Evolutionary conservation across 2,888 invertebrate genomes (phyloP).

Genomic region (Philonicus albiceps): DNA sequence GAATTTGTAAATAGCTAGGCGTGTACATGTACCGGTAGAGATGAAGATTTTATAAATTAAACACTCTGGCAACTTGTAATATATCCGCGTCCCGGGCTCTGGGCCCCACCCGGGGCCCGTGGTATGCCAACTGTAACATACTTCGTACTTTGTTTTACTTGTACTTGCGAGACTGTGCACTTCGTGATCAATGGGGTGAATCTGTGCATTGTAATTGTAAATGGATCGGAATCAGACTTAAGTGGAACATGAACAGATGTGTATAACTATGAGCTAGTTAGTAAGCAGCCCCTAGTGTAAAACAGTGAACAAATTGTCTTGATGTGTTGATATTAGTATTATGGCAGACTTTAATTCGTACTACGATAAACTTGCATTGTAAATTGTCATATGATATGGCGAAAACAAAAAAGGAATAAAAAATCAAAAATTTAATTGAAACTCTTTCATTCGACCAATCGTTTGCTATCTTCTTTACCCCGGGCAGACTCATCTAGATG

Average conservation of each 20-base stretch:
- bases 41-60: constrained; percentile 32
- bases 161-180: constrained; percentile 30
- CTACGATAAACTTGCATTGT: constrained; percentile 44
- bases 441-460: background rate
- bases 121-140: constrained; percentile 29
- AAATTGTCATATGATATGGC: constrained; percentile 31
- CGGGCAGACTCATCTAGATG: background rate
- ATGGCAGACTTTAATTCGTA: constrained; percentile 51
- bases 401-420: constrained; percentile 33
- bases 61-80: constrained; percentile 22
- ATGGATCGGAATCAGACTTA: background rate
- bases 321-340: constrained; percentile 54
- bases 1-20: constrained; percentile 48
- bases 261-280: constrained; percentile 43
- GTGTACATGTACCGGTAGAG: background rate
- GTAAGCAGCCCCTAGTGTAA: constrained; percentile 12
- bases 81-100: background rate
- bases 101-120: background rate
- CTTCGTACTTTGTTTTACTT: constrained; percentile 9
- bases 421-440: background rate
- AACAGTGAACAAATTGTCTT: constrained; percentile 49
- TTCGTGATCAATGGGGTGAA: constrained; percentile 17
- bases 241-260: constrained; percentile 30
- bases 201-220: constrained; percentile 20
- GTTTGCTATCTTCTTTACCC: background rate